Evolutionary conservation across 2,113 vertebrate genomes (phyloP), one percentile per base, ranked within the genome.

Genomic region (Actinemys pallida): DNA sequence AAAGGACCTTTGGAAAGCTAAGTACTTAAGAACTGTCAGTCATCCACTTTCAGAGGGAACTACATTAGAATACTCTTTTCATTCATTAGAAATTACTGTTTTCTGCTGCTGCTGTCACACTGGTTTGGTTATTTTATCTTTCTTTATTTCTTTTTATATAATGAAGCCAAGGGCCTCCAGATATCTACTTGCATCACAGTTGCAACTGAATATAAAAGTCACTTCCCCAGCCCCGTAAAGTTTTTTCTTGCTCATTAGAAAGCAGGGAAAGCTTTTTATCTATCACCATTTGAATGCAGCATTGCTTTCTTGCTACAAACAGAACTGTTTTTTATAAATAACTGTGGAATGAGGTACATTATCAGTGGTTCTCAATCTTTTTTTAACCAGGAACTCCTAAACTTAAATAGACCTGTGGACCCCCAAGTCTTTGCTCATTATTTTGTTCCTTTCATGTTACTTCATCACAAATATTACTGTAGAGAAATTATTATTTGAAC

Each of bases 91-190:
- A 92, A 85, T 92, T 53, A 35, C 1, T 88, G 10, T 14, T 95
- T 94, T 94, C 54, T 91, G 90, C 39, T 86, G 57, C 31, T 92
- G 13, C 90, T 90, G 69, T 89, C 88, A 78, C 53, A 13, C 92
- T 94, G 62, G 12, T 81, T 93, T 5, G 5, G 10, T 95, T 95
- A 59, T 94, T 97, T 94, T 95, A 59, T 72, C 47, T 83, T 96
- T 69, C 16, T 69, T 69, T 39, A 16, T 35, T 69, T 69, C 31
- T 35, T 65, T 69, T 92, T 27, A 78, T 49, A 49, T 84, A 89
- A 82, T 52, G 87, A 96, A 93, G 88, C 31, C 1, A 39, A 80
- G 50, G 93, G 42, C 84, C 69, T 96, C 42, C 52, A 78, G 56
- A 8, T 83, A 52, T 62, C 78, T 94, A 16, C 59, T 69, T 72